phyloP scores from a whole-genome alignment of 1,140 invertebrate genomes.

The Cyclargus thomasi region DNA sequence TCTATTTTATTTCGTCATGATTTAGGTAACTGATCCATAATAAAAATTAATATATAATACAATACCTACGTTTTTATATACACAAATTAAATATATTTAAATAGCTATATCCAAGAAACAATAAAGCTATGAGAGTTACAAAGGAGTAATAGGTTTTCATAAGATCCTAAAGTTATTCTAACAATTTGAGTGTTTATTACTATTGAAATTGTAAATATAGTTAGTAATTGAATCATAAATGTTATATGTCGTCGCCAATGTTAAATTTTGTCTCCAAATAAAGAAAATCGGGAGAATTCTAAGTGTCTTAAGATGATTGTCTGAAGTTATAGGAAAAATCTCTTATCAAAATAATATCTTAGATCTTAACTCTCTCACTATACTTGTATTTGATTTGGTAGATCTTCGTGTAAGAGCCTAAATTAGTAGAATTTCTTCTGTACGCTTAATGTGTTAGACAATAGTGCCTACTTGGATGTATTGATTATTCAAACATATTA shows the following conservation, averaged over 20 bases:
- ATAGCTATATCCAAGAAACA: too few relatives aligned
- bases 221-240: conserved; percentile 3
- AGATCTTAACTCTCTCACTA: neutral
- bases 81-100: neutral
- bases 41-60: too few relatives aligned
- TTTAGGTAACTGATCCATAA: too few relatives aligned
- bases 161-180: too few relatives aligned
- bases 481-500: too few relatives aligned
- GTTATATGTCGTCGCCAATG: conserved; percentile 1
- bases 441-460: conserved; percentile 6
- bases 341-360: conserved; percentile 1
- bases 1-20: too few relatives aligned
- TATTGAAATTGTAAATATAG: neutral
- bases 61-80: conserved; percentile 1
- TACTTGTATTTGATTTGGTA: conserved; percentile 6
- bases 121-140: too few relatives aligned
- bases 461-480: too few relatives aligned
- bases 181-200: neutral
- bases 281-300: neutral
- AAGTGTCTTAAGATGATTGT: conserved; percentile 9
- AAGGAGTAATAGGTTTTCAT: too few relatives aligned
- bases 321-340: neutral
- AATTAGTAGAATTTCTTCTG: neutral
- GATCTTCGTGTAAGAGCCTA: conserved; percentile 4
- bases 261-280: conserved; percentile 6